These are phyloP conservation scores for Aleiodes testaceus DNA, from an alignment of 2,888 invertebrate species.

Conservation along the genomic window DNA sequence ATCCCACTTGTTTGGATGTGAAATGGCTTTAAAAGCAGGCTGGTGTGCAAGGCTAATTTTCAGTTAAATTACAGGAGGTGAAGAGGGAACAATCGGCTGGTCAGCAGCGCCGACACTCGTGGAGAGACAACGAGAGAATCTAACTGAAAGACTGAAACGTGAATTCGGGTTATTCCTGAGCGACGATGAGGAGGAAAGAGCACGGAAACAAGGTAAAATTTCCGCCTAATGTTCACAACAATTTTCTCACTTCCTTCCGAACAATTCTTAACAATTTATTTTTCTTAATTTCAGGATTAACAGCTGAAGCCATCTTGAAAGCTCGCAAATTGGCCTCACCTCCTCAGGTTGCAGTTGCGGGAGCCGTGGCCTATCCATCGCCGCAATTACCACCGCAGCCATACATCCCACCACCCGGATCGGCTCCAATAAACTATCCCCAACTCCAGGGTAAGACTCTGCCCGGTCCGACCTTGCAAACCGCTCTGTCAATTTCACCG, in stretches of 20 bases:
- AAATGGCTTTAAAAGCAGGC: constrained; percentile 48
- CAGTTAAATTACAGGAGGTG: constrained; percentile 61
- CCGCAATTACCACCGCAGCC: constrained; percentile 68
- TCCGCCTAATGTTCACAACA: not conserved
- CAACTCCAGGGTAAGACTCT: constrained; percentile 62
- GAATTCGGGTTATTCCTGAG: constrained; percentile 85
- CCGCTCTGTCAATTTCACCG: constrained; percentile 12
- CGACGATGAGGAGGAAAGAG: constrained; percentile 78
- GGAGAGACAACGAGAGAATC: constrained; percentile 90
- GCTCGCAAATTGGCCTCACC: constrained; percentile 61
- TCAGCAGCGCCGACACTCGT: constrained; percentile 89
- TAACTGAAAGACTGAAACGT: constrained; percentile 87
- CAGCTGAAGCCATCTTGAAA: constrained; percentile 67
- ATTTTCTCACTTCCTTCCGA: no score
- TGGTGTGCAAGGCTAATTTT: constrained; percentile 53
- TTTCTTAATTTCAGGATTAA: constrained; percentile 59
- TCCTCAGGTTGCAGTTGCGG: constrained; percentile 46
- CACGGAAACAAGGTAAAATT: constrained; percentile 75
- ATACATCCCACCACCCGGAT: constrained; percentile 70
- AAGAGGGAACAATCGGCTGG: constrained; percentile 74
- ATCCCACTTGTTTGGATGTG: constrained; percentile 6
- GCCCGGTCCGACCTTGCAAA: constrained; percentile 10
- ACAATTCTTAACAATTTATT: not conserved
- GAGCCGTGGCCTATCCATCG: constrained; percentile 54
- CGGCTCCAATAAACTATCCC: constrained; percentile 64